Conservation (phyloP, 2,888 invertebrate genomes). For the Notodonta dromedarius region DNA sequence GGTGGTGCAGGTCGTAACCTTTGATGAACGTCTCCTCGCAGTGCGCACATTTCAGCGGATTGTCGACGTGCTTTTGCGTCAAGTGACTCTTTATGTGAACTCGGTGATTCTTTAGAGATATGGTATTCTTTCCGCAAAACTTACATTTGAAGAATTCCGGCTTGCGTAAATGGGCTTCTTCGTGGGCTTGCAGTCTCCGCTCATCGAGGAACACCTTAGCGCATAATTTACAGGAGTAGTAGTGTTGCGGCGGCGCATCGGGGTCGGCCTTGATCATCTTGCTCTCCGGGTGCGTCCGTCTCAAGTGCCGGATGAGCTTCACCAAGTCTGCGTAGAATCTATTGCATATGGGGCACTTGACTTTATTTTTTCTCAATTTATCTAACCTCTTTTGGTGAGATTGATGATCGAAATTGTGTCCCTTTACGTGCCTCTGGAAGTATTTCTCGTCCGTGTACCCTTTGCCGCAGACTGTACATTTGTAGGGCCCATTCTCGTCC, state of each 20-base stretch:
- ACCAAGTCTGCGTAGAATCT: constrained; percentile 70
- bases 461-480: constrained; percentile 80
- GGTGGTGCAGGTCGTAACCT: constrained; percentile 75
- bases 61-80: constrained; percentile 67
- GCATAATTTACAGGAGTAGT: constrained; percentile 74
- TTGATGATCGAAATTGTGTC: constrained; percentile 79
- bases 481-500: constrained; percentile 78
- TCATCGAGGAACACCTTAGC: constrained; percentile 74
- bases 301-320: constrained; percentile 76
- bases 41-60: constrained; percentile 70
- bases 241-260: constrained; percentile 69
- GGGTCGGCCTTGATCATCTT: constrained; percentile 81
- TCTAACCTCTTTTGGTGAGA: constrained; percentile 71
- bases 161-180: constrained; percentile 71
- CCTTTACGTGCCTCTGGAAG: constrained; percentile 76
- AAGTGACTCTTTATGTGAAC: constrained; percentile 74
- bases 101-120: constrained; percentile 70
- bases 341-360: constrained; percentile 76
- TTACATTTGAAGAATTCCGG: constrained; percentile 77
- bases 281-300: constrained; percentile 75
- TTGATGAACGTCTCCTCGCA: constrained; percentile 71
- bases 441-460: constrained; percentile 81
- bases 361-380: constrained; percentile 69
- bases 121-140: constrained; percentile 75
- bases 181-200: constrained; percentile 64